Evolutionary conservation across 2,888 invertebrate genomes (phyloP).

Genomic region (Phengaris arion): DNA sequence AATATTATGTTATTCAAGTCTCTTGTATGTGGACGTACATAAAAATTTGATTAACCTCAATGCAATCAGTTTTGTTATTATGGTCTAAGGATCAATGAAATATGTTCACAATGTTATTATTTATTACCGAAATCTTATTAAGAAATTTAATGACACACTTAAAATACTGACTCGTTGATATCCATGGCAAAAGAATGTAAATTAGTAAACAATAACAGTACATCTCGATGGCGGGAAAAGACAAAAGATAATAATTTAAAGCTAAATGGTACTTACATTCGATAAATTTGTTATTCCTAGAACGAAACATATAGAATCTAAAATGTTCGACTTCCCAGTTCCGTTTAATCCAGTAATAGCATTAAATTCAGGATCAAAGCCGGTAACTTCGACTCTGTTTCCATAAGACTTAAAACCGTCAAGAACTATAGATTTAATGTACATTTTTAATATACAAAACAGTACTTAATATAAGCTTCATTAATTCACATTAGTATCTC

Average conservation of each 20-base stretch:
- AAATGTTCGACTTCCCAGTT: slow-evolving; percentile 97
- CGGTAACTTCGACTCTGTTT: slow-evolving; percentile 92
- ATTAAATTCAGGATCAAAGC: slow-evolving; percentile 96
- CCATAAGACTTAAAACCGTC: slow-evolving; percentile 99
- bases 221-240: slow-evolving; percentile 45
- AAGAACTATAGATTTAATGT: slow-evolving; percentile 93
- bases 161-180: neutral
- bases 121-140: no score
- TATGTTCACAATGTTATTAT: no score
- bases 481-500: slow-evolving; percentile 25
- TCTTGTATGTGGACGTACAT: neutral
- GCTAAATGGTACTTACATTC: slow-evolving; percentile 83
- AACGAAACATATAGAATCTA: slow-evolving; percentile 98
- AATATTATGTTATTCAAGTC: neutral
- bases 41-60: neutral
- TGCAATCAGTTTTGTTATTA: neutral
- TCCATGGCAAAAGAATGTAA: neutral
- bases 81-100: no score
- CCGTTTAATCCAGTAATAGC: slow-evolving; percentile 99
- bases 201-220: neutral
- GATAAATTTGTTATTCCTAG: slow-evolving; percentile 95
- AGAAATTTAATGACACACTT: neutral
- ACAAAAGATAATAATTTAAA: slow-evolving; percentile 24
- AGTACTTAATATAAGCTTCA: slow-evolving; percentile 28
- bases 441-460: slow-evolving; percentile 81